Conservation (phyloP, 2,113 vertebrate genomes). For the Chinchilla lanigera region DNA sequence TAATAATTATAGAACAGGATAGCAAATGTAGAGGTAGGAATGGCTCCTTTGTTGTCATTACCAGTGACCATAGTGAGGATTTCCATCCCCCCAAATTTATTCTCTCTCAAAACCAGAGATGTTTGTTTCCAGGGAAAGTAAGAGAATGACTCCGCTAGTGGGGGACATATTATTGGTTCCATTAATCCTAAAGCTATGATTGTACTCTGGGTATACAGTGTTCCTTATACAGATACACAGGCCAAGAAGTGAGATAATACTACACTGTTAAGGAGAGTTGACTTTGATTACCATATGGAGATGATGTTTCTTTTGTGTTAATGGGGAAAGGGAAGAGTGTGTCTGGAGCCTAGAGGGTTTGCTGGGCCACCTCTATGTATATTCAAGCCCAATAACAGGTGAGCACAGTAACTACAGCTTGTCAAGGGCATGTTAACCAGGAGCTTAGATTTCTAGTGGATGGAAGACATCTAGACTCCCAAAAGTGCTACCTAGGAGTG, state of each 20-base stretch:
- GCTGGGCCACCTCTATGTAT: neutral
- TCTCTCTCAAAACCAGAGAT: neutral
- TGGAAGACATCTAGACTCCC: neutral
- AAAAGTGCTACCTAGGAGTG: neutral
- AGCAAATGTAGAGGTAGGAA: neutral
- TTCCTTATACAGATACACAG: neutral
- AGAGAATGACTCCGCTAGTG: neutral
- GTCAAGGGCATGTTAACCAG: neutral
- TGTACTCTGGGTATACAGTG: neutral
- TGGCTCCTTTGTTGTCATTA: neutral
- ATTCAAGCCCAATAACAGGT: neutral
- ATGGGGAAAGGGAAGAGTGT: neutral
- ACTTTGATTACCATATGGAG: neutral
- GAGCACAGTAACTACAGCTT: neutral
- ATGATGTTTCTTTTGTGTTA: neutral
- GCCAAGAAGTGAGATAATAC: neutral
- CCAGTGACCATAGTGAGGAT: neutral
- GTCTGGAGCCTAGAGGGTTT: neutral
- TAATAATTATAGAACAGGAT: neutral
- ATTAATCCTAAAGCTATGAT: neutral
- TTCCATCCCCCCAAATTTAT: neutral
- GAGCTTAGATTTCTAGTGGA: neutral
- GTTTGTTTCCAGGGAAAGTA: neutral
- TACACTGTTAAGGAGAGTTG: neutral
- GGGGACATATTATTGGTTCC: neutral